phyloP scores from a whole-genome alignment of 1,140 invertebrate species.

The Tetragnatha versicolor region DNA sequence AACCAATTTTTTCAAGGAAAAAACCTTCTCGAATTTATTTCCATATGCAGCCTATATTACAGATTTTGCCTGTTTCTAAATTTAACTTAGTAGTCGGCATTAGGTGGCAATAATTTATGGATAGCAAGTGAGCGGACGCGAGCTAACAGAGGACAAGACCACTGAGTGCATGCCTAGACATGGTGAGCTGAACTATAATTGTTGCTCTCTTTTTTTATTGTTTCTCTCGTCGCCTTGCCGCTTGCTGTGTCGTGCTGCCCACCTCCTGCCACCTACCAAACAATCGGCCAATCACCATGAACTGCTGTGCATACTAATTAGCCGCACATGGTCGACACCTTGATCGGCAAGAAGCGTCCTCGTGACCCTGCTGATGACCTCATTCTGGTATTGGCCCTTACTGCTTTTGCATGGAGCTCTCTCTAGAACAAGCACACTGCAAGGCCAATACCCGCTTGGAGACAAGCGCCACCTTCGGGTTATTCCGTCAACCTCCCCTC shows the following conservation, averaged over 20 bases:
- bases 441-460: slow-evolving; percentile 31
- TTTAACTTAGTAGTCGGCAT: too few relatives aligned
- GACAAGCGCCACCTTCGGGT: slow-evolving; percentile 10
- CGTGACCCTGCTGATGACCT: slow-evolving; percentile 83
- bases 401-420: slow-evolving; percentile 66
- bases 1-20: too few relatives aligned
- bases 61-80: too few relatives aligned
- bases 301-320: slow-evolving; percentile 66
- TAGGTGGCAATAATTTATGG: too few relatives aligned
- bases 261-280: slow-evolving; percentile 55
- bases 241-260: slow-evolving; percentile 66
- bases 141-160: slow-evolving; percentile 51
- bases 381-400: slow-evolving; percentile 81
- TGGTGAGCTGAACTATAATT: slow-evolving; percentile 56
- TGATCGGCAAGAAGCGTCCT: slow-evolving; percentile 85
- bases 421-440: slow-evolving; percentile 49
- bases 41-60: too few relatives aligned
- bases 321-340: slow-evolving; percentile 66
- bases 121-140: neutral
- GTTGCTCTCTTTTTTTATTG: slow-evolving; percentile 56
- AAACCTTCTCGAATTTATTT: too few relatives aligned
- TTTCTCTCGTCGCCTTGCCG: slow-evolving; percentile 61
- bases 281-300: slow-evolving; percentile 63
- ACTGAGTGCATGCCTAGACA: slow-evolving; percentile 43
- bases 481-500: too few relatives aligned